These are phyloP conservation scores for Sylvia atricapilla DNA, from an alignment of 2,113 vertebrate genomes.

Conservation along the genomic window DNA sequence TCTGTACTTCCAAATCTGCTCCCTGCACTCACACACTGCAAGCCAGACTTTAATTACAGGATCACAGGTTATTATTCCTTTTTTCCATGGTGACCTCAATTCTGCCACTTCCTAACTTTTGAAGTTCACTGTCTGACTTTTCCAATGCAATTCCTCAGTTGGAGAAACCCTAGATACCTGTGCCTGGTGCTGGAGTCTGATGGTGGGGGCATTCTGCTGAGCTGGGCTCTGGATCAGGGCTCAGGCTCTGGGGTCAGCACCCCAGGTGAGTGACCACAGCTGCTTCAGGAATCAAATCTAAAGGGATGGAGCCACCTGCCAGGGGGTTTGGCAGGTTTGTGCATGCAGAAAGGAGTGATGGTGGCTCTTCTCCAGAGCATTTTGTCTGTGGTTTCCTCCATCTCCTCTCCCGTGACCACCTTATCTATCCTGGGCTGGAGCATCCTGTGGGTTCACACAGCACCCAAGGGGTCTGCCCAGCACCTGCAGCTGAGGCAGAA, in stretches of 20 bases:
- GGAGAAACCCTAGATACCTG: background rate
- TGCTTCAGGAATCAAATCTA: background rate
- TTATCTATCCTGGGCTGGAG: background rate
- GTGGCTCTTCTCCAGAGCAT: background rate
- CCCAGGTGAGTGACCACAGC: background rate
- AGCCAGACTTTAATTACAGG: conserved; percentile 26
- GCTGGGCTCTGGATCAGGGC: background rate
- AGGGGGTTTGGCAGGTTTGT: background rate
- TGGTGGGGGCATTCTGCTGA: background rate
- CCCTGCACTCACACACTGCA: background rate
- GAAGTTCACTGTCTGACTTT: background rate
- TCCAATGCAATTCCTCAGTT: background rate
- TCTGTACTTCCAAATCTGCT: background rate
- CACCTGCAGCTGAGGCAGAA: background rate
- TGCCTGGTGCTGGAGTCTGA: background rate
- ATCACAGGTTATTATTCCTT: background rate
- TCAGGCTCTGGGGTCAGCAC: background rate
- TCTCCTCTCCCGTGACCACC: background rate
- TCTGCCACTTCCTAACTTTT: background rate
- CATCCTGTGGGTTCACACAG: background rate
- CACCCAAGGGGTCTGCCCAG: background rate
- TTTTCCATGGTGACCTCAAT: background rate
- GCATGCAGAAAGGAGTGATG: background rate
- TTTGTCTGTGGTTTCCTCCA: fast-evolving
- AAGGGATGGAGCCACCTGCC: background rate